Evolutionary conservation across 2,888 invertebrate species (phyloP), one percentile per base, ranked within the genome.

Genomic region (Girardia tigrina): DNA sequence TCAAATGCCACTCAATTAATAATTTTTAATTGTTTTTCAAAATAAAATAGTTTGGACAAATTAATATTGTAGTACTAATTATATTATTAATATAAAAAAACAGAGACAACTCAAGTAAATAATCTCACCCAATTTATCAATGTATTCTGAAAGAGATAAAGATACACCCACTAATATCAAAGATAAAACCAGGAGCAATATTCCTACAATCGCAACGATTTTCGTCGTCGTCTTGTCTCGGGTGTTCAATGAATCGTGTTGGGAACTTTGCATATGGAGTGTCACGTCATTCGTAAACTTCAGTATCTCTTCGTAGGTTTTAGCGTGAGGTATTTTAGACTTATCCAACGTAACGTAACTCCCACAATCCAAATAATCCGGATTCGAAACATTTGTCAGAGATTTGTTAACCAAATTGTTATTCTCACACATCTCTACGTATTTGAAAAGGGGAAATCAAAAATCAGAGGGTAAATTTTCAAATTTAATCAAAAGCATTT

Each of bases 221-320:
- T 23, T 56, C n/a, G 56, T 56, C n/a, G 56, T 56, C 6, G 56
- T 56, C 23, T 56, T 56, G 23, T 56, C 56, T 56, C 56, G n/a
- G 23, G 4, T 56, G 23, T 56, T 56, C n/a, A 56, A n/a, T 20
- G 56, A 56, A 56, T 56, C 56, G 23, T 56, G 4, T 56, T 56
- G 56, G 56, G 56, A 56, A 56, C 23, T 56, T 56, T 56, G 56
- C 56, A 56, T 56, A 8, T 56, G 56, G n/a, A 56, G n/a, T 56
- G 56, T 56, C n/a, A 56, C 56, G 23, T 56, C 56, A 56, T 56
- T 56, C 6, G 56, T 56, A n/a, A 56, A 56, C 23, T 56, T 56
- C n/a, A 56, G 23, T 20, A 56, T 56, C n/a, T 56, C 56, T 56
- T 56, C 56, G 23, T 56, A 56, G 23, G 56, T 56, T 56, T 56